Conservation (phyloP, 2,797 vertebrate genomes). For the Alcedo quadribrachys region DNA sequence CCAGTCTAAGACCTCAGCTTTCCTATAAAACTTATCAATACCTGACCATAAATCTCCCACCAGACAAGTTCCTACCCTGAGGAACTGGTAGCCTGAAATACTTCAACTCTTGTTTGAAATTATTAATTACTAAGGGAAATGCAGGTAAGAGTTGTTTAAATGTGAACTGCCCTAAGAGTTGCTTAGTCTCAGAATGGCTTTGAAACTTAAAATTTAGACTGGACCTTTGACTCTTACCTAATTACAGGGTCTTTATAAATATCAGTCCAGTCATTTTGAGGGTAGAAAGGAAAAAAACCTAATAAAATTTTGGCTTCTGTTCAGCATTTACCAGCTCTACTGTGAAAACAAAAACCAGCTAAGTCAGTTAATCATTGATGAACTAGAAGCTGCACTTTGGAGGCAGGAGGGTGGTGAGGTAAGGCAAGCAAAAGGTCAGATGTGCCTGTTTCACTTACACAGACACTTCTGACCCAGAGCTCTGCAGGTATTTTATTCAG, state of each 20-base stretch:
- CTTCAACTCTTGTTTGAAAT: neutral
- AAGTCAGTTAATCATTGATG: neutral
- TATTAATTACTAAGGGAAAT: neutral
- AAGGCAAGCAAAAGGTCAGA: neutral
- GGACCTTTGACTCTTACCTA: neutral
- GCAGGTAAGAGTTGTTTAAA: neutral
- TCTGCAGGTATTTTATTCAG: neutral
- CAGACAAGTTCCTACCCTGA: neutral
- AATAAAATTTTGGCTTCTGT: neutral
- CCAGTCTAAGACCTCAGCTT: neutral
- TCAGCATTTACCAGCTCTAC: neutral
- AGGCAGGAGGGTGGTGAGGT: neutral
- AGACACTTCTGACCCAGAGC: neutral
- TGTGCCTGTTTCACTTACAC: neutral
- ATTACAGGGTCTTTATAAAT: neutral
- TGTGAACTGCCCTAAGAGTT: neutral
- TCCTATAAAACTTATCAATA: neutral
- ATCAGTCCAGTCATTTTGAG: neutral
- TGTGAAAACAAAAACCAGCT: neutral
- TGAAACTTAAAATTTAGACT: neutral
- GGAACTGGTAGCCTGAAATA: neutral
- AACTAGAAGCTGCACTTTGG: neutral
- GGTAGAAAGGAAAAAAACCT: neutral
- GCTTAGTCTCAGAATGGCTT: neutral
- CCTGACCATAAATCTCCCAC: neutral